These are phyloP conservation scores for Drosophila nigromelanica DNA, from an alignment of 1,140 invertebrate genomes.

Conservation along the genomic window DNA sequence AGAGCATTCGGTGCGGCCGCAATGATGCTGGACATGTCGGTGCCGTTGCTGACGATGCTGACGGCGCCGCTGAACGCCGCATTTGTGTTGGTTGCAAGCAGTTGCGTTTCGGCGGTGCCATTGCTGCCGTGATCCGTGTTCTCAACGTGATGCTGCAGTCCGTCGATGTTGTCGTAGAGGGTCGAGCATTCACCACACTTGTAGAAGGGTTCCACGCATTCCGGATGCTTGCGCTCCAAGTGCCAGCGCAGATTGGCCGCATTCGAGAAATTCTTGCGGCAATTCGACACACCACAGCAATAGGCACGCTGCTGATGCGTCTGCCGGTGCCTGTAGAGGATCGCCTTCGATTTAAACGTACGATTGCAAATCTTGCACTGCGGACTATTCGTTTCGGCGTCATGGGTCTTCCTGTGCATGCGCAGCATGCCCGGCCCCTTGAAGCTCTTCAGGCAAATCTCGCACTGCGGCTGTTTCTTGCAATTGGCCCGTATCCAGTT, in stretches of 20 bases:
- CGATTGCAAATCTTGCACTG: constrained; percentile 86
- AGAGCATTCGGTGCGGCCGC: constrained; percentile 33
- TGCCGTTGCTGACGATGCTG: constrained; percentile 74
- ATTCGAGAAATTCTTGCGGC: constrained; percentile 78
- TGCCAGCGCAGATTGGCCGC: constrained; percentile 71
- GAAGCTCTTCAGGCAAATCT: constrained; percentile 85
- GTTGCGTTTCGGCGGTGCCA: constrained; percentile 9
- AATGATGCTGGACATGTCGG: constrained; percentile 62
- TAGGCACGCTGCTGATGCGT: constrained; percentile 85
- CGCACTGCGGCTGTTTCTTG: constrained; percentile 86
- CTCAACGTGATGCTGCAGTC: constrained; percentile 73
- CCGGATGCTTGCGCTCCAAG: constrained; percentile 75
- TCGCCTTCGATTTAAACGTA: constrained; percentile 85
- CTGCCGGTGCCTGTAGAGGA: constrained; percentile 86
- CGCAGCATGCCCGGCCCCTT: constrained; percentile 87
- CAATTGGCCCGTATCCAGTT: constrained; percentile 87
- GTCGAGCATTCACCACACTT: constrained; percentile 76
- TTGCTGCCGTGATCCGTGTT: constrained; percentile 63
- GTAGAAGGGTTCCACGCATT: constrained; percentile 57
- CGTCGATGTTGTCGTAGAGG: constrained; percentile 65
- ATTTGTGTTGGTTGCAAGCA: constrained; percentile 23
- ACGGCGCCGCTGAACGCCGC: constrained; percentile 64
- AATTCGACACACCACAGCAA: constrained; percentile 76
- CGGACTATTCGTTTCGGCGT: constrained; percentile 85
- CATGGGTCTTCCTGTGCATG: constrained; percentile 87